Percentiles rank a stretch among this genome's conserved stretches.
phyloP scores from a whole-genome alignment of 2,113 vertebrate genomes.

The Poeciliopsis turrubarensis region DNA sequence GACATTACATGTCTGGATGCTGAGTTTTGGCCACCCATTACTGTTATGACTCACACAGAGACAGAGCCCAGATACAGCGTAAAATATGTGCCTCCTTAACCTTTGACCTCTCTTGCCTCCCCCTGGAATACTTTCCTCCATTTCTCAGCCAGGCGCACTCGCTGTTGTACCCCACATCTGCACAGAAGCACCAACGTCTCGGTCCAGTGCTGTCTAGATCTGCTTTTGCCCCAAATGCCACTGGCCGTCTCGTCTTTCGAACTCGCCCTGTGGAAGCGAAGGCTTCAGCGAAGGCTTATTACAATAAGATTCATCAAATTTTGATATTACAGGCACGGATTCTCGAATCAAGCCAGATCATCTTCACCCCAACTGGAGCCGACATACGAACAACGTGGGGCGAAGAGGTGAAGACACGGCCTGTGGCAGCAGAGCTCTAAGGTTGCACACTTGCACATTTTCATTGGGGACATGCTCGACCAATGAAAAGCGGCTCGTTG shows the following conservation, averaged over 20 bases:
- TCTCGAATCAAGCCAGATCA: conserved; percentile 34
- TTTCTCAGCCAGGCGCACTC: conserved; percentile 2
- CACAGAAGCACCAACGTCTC: conserved; percentile 6
- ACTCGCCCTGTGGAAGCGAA: neutral
- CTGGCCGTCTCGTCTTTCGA: conserved; percentile 4
- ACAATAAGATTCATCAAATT: conserved; percentile 50
- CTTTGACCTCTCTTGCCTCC: conserved; percentile 15
- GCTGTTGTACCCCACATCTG: conserved; percentile 4
- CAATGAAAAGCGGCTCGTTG: conserved; percentile 22
- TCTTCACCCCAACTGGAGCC: conserved; percentile 17
- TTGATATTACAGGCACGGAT: conserved; percentile 26
- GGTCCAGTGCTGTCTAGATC: neutral
- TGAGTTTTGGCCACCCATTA: conserved; percentile 11
- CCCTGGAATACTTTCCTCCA: neutral
- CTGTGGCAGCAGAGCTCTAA: conserved; percentile 26
- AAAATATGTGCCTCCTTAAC: conserved; percentile 19
- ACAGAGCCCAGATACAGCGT: neutral
- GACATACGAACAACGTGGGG: conserved; percentile 12
- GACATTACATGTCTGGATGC: conserved; percentile 9
- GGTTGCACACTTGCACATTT: conserved; percentile 53
- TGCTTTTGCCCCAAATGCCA: neutral
- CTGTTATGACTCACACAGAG: conserved; percentile 9
- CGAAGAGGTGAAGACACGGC: conserved; percentile 33
- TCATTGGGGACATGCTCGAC: conserved; percentile 22
- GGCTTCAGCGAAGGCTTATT: conserved; percentile 29